Base-by-base conservation (phyloP, 2,888 invertebrate species). In the Teinopalpus imperialis region DNA sequence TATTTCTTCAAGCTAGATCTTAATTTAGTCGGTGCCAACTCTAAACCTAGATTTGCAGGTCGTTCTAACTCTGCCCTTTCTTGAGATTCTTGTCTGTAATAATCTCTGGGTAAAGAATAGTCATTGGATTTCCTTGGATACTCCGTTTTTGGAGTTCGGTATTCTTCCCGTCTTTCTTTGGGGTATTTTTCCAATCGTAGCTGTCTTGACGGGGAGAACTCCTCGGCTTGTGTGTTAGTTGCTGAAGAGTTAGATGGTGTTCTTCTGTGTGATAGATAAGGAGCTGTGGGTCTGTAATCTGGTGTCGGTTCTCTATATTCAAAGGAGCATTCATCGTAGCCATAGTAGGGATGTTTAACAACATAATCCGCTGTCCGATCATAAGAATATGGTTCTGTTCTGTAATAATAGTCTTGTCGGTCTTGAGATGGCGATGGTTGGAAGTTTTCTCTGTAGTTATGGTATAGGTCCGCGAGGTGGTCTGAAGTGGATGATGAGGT, bases 1-100 rank as follows among this genome's bases (percentile, higher is more conserved):
- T 94, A 94, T 69, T 94, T 92, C 69, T 95, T 95, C 40, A 96
- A 78, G 62, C 95, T 95, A 1, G 95, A 95, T 3, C 96, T 89
- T 20, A 96, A 69, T 61, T 94, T 94, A 0, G 93, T 91, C 24
- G 90, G 88, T 0, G 81, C 90, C n/a, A 92, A 79, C 50, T 93
- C 94, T n/a, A 94, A 90, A 9, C 94, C 93, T 16, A 86, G 52
- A 43, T 82, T 82, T 1, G 74, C 82, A 0, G 82, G 82, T 7
- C 91, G 60, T 43, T 91, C 91, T 10, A 75, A 24, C 1, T 81
- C 81, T 4, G 31, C 32, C 12, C 68, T 61, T 32, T 82, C 82
- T 30, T 74, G 71, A 1, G 80, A 73, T 6, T 87, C 86, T 36
- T 80, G 80, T 14, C 85, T 57, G 40, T 78, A 87, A 21, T 66